These are phyloP conservation scores for Poeciliopsis turneri DNA, from an alignment of 2,797 vertebrate species.

Conservation along the genomic window DNA sequence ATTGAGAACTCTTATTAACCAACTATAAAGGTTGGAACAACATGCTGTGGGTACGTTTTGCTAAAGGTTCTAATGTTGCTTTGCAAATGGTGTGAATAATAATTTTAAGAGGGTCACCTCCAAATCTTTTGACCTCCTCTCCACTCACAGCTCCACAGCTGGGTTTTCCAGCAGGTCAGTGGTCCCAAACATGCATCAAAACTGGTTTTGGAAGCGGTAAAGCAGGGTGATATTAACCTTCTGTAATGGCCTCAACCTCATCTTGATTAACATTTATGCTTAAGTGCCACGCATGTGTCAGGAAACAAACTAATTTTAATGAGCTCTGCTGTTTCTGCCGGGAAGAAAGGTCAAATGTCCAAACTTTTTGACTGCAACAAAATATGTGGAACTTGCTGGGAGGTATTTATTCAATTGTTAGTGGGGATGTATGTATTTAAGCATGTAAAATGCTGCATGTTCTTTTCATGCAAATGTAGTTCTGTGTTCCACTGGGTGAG, in stretches of 20 bases:
- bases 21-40: background rate
- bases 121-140: background rate
- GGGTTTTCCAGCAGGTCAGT: background rate
- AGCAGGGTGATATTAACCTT: background rate
- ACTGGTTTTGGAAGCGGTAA: background rate
- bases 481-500: slow-evolving; percentile 29
- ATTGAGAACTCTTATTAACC: background rate
- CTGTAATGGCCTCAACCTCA: background rate
- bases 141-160: background rate
- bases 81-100: background rate
- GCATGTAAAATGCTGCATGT: background rate
- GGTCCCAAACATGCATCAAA: background rate
- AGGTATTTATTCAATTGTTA: background rate
- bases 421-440: background rate
- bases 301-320: background rate
- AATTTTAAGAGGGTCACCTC: background rate
- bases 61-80: background rate
- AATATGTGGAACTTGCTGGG: background rate
- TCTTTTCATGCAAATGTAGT: background rate
- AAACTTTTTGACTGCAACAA: background rate
- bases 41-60: background rate
- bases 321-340: background rate
- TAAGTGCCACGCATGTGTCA: background rate
- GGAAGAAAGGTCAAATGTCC: background rate
- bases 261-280: background rate